Evolutionary conservation across 2,888 invertebrate genomes (phyloP), one percentile per base, ranked within the genome.

Genomic region (Molorchus minor): DNA sequence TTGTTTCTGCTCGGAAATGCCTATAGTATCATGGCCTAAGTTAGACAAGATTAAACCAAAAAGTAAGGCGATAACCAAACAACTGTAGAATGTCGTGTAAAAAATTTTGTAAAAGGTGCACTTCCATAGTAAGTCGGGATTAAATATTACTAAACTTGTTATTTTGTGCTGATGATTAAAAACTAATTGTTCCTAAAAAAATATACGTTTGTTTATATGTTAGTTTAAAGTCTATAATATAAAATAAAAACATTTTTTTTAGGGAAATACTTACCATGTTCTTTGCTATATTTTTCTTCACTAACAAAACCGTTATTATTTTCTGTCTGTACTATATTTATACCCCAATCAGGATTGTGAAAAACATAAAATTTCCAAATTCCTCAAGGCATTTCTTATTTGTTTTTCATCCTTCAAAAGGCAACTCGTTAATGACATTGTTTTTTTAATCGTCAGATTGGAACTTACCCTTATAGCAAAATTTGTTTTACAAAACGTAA

Each of bases 261-360:
- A n/a, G n/a, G n/a, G n/a, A n/a, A n/a, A n/a, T n/a, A n/a, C 75
- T 77, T 74, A 83, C 83, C 81, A 83, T 80, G 64, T 78, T 76
- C 65, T 77, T 77, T 29, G 79, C 69, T 46, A 72, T 60, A 12
- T 77, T 73, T 5, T 70, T 70, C 56, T 75, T n/a, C 72, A 16
- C 67, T 71, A 43, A 77, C 68, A 8, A 65, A 71, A 38, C 75
- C 76, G 41, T 79, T 77, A 12, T 74, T 77, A 40, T 79, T 70
- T 5, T 76, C 78, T 15, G 80, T 75, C 63, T 81, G 81, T 4
- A 88, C 83, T 10, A 90, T 83, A 64, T 83, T 84, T 10, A 92
- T 83, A 7, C 88, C 89, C 92, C 91, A 91, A 46, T 88, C 84
- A 0, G 90, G 89, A 77, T 92, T 93, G 59, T 84, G 83, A 33